Conservation (phyloP, 1,140 invertebrate species). For the Conus ventricosus region DNA sequence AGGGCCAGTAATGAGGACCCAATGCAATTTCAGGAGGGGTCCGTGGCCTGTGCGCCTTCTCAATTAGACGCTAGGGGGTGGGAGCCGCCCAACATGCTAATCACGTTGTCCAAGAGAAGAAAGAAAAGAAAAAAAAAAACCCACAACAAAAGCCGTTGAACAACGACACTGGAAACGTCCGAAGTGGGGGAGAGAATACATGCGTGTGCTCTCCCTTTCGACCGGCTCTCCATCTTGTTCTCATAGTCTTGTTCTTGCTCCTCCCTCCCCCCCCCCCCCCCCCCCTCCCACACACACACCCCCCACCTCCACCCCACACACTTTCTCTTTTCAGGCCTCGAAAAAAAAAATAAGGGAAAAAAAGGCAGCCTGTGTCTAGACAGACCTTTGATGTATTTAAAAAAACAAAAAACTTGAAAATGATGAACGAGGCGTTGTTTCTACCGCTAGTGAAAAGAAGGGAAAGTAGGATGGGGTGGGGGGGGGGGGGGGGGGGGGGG, state of each 20-base stretch:
- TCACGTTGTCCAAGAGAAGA: not conserved
- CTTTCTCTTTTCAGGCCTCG: no score
- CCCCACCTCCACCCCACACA: no score
- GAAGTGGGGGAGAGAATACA: not conserved
- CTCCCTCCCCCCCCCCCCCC: not conserved
- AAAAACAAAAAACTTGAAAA: no score
- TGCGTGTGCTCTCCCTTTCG: not conserved
- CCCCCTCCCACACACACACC: no score
- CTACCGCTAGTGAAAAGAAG: no score
- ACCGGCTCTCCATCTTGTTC: not conserved
- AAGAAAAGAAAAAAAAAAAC: not conserved
- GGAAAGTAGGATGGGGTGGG: no score
- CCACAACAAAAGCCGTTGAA: not conserved
- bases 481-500: no score
- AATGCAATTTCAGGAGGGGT: not conserved
- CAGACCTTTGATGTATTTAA: no score
- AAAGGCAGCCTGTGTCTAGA: no score
- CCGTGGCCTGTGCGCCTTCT: not conserved
- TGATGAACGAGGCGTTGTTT: no score
- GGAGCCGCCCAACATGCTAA: not conserved
- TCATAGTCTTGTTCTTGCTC: not conserved
- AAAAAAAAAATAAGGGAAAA: no score
- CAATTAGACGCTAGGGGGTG: not conserved
- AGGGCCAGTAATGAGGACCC: no score
- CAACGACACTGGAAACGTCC: not conserved